Base-by-base conservation (phyloP, 2,113 vertebrate genomes). In the Pelodiscus sinensis region DNA sequence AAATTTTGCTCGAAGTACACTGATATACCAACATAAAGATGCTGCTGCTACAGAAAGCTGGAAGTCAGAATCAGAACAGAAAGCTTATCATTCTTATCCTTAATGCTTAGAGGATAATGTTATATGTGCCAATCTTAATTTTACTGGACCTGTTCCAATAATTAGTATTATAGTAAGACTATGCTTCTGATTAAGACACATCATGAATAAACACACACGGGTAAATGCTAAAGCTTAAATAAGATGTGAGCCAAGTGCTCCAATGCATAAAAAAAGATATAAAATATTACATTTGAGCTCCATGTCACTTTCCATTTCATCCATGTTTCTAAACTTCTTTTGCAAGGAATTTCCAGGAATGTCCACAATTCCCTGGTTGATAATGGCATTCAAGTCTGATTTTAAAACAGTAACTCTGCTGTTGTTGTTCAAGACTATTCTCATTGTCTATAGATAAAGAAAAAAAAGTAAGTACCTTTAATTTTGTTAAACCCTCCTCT, bases 211-310 rank as follows among this genome's bases (percentile, higher is more conserved):
- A 92, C 80, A 85, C 21, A 89, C 15, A 56, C 8, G 44, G 65
- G 52, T 84, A 96, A 96, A 90, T 52, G 35, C 82, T 81, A 31
- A 12, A 81, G 58, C 62, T 95, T 65, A 22, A 81, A 79, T 12
- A 68, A 10, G 88, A 84, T 6, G n/a, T 29, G 79, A 79, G 87
- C 22, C 31, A 71, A 82, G 35, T 7, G 35, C 25, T 82, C 79
- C 54, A 58, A 8, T 9, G 82, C 57, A 68, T 86, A 80, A 56
- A 90, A 44, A 54, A 86, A 86, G 79, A 62, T 5, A 80, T 1
- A 93, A 79, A 90, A 15, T 12, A 77, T 97, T 98, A 98, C 98
- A 98, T 97, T 97, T 98, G 71, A 97, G 84, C 91, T 97, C 97
- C 24, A 82, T 71, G 78, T 84, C 55, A 1, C 68, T 93, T 91